Conservation (phyloP, 2,888 invertebrate genomes). For the Thumatha senex region DNA sequence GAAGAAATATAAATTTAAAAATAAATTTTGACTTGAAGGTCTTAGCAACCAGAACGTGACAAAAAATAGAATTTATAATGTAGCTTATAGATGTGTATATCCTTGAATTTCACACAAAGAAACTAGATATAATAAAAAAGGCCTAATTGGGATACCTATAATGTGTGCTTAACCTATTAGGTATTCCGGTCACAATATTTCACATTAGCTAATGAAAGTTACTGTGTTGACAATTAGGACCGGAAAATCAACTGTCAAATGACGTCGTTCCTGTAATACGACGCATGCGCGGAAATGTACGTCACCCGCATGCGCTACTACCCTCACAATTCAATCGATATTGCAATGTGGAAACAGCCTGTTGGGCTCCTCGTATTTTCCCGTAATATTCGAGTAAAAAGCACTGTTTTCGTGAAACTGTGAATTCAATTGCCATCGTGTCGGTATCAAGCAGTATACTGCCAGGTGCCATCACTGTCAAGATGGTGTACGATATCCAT, state of each 20-base stretch:
- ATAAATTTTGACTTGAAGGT: no score
- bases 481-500: conserved; percentile 72
- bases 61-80: no score
- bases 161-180: no score
- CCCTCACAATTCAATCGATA: conserved; percentile 66
- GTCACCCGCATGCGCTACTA: conserved; percentile 60
- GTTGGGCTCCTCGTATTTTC: conserved; percentile 65
- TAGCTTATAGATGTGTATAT: no score
- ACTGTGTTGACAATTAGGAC: conserved; percentile 25
- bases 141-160: no score
- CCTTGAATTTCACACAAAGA: no score
- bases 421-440: conserved; percentile 64
- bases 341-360: conserved; percentile 75
- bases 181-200: no score
- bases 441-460: conserved; percentile 74
- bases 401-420: conserved; percentile 48
- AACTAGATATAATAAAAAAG: no score
- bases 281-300: conserved; percentile 34
- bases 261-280: conserved; percentile 63
- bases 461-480: conserved; percentile 73
- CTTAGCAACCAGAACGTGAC: no score
- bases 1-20: no score
- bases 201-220: no score
- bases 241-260: conserved; percentile 61
- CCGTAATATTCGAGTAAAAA: conserved; percentile 48